phyloP scores from a whole-genome alignment of 1,140 invertebrate species.

The Nephila pilipes region DNA sequence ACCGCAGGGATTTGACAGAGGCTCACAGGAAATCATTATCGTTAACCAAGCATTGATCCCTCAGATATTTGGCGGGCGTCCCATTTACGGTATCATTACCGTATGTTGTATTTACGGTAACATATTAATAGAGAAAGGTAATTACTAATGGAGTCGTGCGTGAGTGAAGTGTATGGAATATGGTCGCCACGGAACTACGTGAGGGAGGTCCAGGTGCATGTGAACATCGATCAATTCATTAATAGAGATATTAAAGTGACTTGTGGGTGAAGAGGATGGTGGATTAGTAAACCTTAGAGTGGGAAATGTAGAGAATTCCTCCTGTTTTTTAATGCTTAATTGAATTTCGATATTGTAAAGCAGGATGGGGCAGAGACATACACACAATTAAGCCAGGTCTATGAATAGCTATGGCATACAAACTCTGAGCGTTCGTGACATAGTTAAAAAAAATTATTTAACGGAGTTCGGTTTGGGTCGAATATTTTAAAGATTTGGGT shows the following conservation, averaged over 20 bases:
- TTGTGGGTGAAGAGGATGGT: too few species aligned
- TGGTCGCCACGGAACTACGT: not conserved
- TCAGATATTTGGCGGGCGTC: conserved; percentile 42
- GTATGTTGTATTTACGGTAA: conserved; percentile 62
- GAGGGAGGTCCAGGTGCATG: conserved; percentile 18
- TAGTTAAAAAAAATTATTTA: too few species aligned
- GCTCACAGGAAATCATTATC: conserved; percentile 57
- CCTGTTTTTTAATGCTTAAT: too few species aligned
- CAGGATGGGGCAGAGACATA: too few species aligned
- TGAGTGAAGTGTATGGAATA: not conserved
- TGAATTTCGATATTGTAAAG: too few species aligned
- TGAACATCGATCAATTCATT: conserved; percentile 38
- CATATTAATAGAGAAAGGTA: conserved; percentile 65
- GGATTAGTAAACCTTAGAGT: too few species aligned
- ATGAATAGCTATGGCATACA: too few species aligned
- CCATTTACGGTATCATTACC: conserved; percentile 64
- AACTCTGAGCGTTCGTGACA: too few species aligned
- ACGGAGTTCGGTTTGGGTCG: too few species aligned
- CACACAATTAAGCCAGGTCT: too few species aligned
- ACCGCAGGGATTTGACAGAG: conserved; percentile 11
- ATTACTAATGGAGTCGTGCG: conserved; percentile 59
- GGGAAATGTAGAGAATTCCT: too few species aligned
- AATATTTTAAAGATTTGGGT: too few species aligned
- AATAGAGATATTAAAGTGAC: conserved; percentile 13
- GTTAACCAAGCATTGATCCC: conserved; percentile 64